phyloP scores from a whole-genome alignment of 1,140 invertebrate species.

The Ooceraea biroi region DNA sequence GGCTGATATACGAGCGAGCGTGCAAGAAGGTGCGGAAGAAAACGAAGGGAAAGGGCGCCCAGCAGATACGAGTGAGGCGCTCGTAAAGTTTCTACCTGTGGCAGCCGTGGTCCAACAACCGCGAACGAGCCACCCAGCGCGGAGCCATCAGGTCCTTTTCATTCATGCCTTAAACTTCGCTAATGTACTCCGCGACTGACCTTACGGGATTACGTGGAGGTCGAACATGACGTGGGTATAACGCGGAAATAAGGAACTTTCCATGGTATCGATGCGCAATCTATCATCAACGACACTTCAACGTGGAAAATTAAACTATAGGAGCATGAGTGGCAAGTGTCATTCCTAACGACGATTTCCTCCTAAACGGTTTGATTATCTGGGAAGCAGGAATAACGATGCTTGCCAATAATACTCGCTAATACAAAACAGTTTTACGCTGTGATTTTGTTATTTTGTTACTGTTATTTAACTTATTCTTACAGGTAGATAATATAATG shows the following conservation, averaged over 20 bases:
- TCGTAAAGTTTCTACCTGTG: conserved; percentile 84
- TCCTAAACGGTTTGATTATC: neutral
- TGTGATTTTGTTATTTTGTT: neutral
- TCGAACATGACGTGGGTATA: conserved; percentile 31
- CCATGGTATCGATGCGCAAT: neutral
- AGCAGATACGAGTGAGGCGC: conserved; percentile 69
- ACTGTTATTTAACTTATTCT: neutral
- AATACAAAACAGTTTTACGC: neutral
- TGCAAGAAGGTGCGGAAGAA: conserved; percentile 64
- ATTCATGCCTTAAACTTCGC: conserved; percentile 80
- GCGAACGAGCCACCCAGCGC: conserved; percentile 80
- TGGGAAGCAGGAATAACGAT: neutral
- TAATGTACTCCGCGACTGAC: conserved; percentile 75
- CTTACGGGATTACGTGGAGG: conserved; percentile 68
- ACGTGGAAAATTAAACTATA: neutral
- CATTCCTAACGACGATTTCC: neutral
- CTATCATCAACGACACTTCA: neutral
- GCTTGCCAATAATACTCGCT: neutral
- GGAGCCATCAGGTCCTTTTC: conserved; percentile 76
- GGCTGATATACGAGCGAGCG: conserved; percentile 82
- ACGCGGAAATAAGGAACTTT: conserved; percentile 43
- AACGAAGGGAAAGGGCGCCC: conserved; percentile 54
- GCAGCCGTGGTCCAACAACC: conserved; percentile 81
- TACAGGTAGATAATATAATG: neutral
- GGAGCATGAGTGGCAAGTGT: neutral